phyloP scores from a whole-genome alignment of 1,140 invertebrate genomes.

The Prorops nasuta region DNA sequence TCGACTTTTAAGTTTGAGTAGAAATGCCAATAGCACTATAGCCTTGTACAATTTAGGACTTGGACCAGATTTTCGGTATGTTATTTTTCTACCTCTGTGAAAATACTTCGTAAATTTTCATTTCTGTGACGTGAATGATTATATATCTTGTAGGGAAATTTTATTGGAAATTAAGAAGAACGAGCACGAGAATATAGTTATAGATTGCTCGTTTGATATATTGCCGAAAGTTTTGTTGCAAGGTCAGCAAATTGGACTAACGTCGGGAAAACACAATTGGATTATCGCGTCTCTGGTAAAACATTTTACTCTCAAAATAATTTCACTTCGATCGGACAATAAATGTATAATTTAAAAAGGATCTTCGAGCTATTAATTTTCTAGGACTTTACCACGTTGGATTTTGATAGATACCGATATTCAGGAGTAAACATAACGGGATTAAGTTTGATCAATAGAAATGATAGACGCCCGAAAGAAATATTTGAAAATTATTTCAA shows the following conservation, averaged over 20 bases:
- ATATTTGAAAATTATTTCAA: slow-evolving; percentile 40
- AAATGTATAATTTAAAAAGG: no score
- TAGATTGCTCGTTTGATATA: slow-evolving; percentile 72
- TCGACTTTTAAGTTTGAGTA: slow-evolving; percentile 72
- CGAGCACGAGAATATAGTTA: slow-evolving; percentile 61
- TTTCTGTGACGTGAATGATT: no score
- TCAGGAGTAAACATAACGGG: slow-evolving; percentile 84
- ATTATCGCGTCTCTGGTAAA: slow-evolving; percentile 80
- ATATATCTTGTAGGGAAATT: neutral
- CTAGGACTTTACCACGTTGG: slow-evolving; percentile 76
- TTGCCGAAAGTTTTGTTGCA: slow-evolving; percentile 77
- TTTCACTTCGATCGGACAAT: no score
- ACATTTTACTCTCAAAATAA: no score
- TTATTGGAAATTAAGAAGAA: neutral
- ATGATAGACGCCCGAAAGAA: slow-evolving; percentile 58
- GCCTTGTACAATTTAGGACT: slow-evolving; percentile 60
- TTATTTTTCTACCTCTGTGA: neutral
- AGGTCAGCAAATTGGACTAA: slow-evolving; percentile 89
- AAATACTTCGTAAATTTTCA: neutral
- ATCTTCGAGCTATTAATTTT: no score
- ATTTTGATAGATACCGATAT: slow-evolving; percentile 78
- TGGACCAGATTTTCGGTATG: slow-evolving; percentile 57
- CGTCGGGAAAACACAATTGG: slow-evolving; percentile 85
- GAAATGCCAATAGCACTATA: slow-evolving; percentile 47
- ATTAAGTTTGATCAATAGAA: slow-evolving; percentile 69